Evolutionary conservation across 2,888 invertebrate genomes (phyloP), one percentile per base, ranked within the genome.

Genomic region (Zygaena filipendulae): DNA sequence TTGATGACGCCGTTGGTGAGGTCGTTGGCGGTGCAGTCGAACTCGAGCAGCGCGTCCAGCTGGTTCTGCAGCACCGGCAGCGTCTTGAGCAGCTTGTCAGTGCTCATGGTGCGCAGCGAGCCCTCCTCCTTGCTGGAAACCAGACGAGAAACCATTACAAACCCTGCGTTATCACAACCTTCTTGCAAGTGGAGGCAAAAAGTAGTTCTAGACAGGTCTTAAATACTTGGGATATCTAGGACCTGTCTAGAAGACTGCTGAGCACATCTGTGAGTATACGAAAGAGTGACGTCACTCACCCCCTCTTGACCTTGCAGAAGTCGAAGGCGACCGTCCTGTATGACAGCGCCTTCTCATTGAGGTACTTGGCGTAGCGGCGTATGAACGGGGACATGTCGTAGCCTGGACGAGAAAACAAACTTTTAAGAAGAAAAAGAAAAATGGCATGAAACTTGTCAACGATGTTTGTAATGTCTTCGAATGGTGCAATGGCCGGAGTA

Each of bases 351-450:
- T 99, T 99, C 82, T 99, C 98, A 70, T 98, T 97, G 67, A 99
- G 85, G 84, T 99, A 99, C 81, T 96, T 96, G 62, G 98, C 97
- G 82, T 99, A 99, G 49, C 97, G 88, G 64, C 98, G 86, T 67
- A 99, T 98, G 79, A 97, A 99, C 47, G 96, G 96, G 27, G 98
- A 98, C 97, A 99, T 99, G 74, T 99, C 98, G 82, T 97, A 98
- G 39, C 96, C 97, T 96, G 82, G 29, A 43, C 38, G 48, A 14
- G 11, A 28, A 31, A 32, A 30, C 21, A 21, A 29, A n/a, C n/a
- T n/a, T n/a, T 13, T n/a, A 18, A 6, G 12, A 9, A 23, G n/a
- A 30, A n/a, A n/a, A n/a, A n/a, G n/a, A n/a, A n/a, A n/a, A n/a
- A n/a, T n/a, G 3, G 14, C 11, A 22, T 10, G 18, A 10, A 8